phyloP scores from a whole-genome alignment of 2,113 vertebrate genomes.

The Pelecanoides urinatrix region DNA sequence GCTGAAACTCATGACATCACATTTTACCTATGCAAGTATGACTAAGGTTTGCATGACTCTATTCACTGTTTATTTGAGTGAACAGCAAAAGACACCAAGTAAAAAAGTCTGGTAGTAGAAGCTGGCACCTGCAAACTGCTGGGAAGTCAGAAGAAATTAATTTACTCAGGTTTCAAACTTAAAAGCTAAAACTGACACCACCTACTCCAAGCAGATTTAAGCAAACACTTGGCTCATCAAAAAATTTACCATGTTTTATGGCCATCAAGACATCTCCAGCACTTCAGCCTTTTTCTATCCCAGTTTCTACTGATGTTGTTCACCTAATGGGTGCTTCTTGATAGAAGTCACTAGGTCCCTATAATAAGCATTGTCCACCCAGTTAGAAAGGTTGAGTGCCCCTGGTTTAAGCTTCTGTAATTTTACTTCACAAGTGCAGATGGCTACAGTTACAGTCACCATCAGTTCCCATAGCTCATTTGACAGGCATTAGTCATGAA shows the following conservation, averaged over 20 bases:
- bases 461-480: not conserved
- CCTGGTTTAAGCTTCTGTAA: not conserved
- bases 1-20: not conserved
- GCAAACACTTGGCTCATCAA: not conserved
- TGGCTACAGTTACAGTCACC: not conserved
- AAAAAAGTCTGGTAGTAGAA: not conserved
- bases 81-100: not conserved
- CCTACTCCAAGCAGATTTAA: not conserved
- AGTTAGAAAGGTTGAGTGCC: not conserved
- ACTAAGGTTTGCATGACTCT: not conserved
- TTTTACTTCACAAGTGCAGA: not conserved
- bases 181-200: not conserved
- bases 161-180: not conserved
- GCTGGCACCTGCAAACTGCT: not conserved
- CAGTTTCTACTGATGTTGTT: not conserved
- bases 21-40: not conserved
- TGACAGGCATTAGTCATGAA: not conserved
- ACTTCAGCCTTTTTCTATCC: not conserved
- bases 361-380: not conserved
- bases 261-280: not conserved
- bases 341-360: not conserved
- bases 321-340: not conserved
- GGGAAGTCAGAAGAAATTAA: not conserved
- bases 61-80: not conserved
- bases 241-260: not conserved